A percentile compares a stretch with the other conserved stretches of the same genome.
phyloP scores from a whole-genome alignment of 2,113 vertebrate species.

The Choloepus hoffmanni region DNA sequence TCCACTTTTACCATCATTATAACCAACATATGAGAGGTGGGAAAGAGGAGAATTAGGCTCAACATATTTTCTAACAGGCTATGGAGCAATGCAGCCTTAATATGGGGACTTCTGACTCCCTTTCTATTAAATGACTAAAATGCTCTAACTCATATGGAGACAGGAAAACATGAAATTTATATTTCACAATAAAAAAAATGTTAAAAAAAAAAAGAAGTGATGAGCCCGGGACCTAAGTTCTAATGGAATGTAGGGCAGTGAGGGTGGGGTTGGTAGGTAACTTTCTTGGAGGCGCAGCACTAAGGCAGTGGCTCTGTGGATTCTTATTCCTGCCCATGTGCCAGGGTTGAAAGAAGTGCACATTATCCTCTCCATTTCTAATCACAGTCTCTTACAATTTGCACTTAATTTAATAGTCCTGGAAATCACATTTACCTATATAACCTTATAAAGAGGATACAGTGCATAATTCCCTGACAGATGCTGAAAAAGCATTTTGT shows the following conservation, averaged over 20 bases:
- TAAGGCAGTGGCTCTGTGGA: background rate
- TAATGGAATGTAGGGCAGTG: background rate
- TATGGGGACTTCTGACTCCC: background rate
- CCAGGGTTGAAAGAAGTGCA: background rate
- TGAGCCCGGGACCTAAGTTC: background rate
- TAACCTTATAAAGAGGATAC: background rate
- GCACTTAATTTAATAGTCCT: background rate
- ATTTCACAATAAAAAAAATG: no score
- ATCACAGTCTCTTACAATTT: background rate
- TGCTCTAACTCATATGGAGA: background rate
- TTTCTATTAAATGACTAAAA: background rate
- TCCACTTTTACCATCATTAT: background rate
- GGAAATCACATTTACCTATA: constrained; percentile 24
- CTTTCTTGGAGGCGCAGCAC: background rate
- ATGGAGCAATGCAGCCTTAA: background rate
- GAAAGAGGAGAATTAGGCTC: background rate
- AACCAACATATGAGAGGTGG: background rate
- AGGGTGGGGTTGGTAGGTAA: rapidly evolving
- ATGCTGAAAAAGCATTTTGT: background rate
- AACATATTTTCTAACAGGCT: background rate
- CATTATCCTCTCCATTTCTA: background rate
- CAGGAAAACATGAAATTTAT: background rate
- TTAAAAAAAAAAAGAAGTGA: background rate
- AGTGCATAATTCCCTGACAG: background rate
- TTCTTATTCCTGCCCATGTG: background rate